Percentiles rank a stretch among this genome's conserved stretches.
phyloP scores from a whole-genome alignment of 2,113 vertebrate species.

The Candoia aspera region DNA sequence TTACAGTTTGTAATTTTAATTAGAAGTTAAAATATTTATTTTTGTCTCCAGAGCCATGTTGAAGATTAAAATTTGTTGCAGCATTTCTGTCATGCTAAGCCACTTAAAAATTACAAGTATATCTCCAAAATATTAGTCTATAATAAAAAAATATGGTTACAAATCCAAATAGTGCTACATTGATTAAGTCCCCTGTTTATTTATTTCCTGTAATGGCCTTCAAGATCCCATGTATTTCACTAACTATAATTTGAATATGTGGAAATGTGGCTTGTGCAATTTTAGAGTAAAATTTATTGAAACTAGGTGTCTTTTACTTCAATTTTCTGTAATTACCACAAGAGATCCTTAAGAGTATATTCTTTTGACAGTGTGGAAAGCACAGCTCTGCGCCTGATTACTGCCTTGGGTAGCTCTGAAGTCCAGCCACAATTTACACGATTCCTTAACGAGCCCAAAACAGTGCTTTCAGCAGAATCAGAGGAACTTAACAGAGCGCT shows the following conservation, averaged over 20 bases:
- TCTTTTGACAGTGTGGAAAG: constrained; percentile 87
- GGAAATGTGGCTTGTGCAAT: not conserved
- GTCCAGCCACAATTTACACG: constrained; percentile 97
- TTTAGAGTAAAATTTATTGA: not conserved
- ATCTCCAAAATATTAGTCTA: not conserved
- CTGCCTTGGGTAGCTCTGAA: constrained; percentile 94
- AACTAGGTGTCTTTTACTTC: not conserved
- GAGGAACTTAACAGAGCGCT: constrained; percentile 97
- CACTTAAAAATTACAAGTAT: not conserved
- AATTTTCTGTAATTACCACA: not conserved
- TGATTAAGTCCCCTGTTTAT: not conserved
- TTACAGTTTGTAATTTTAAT: not conserved
- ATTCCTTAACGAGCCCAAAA: constrained; percentile 97
- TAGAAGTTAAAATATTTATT: not conserved
- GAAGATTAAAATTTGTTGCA: not conserved
- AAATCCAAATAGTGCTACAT: not conserved
- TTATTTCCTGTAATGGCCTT: not conserved
- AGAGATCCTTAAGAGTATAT: not conserved
- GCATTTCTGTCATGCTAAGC: not conserved
- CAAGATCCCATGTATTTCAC: not conserved
- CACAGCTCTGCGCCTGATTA: constrained; percentile 93
- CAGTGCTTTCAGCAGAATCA: constrained; percentile 92
- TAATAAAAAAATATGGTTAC: not conserved
- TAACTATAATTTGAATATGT: not conserved
- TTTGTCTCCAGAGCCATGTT: not conserved